Base-by-base conservation (phyloP, 2,113 vertebrate species). In the Turnix velox region DNA sequence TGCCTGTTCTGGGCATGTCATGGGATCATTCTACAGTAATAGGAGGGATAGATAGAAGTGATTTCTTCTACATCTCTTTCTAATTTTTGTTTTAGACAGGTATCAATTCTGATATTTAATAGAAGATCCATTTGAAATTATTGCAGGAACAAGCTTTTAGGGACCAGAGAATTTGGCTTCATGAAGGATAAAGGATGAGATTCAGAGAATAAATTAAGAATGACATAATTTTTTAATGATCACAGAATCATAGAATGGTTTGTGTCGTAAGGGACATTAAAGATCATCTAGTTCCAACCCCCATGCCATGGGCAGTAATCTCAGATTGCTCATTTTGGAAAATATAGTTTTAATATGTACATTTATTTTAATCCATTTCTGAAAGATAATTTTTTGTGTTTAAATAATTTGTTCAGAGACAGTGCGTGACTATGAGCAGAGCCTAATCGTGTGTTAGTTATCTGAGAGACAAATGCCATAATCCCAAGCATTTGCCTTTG, bases 1-100 rank as follows among this genome's bases (percentile, higher is more conserved):
- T 33, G 1, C 27, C 2, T 1, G 10, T 49, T 72, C 45, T 33
- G 16, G 27, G 6, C 4, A 1, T 18, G 11, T 40, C 22, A 69
- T 23, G 33, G 25, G 4, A 48, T 19, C 37, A 23, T 43, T 48
- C 27, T 52, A 31, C 37, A 6, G 4, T 58, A 67, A 67, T 14
- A 37, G 24, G 61, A 76, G 22, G 40, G 8, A 10, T 30, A 42
- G 3, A 9, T 33, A 33, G 17, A 35, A 62, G 18, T 5, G 4
- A 30, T 48, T 57, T 46, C 14, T 52, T 14, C 4, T 15, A 39
- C 5, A 48, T 18, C 19, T 57, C 35, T 16, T 48, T 84, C 12
- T 45, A 51, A 35, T 24, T 4, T 46, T 81, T 67, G 7, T 27
- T 62, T 81, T 49, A 72, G 46, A 46, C 17, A 62, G 10, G 3